phyloP scores from a whole-genome alignment of 2,888 invertebrate genomes.

The Neoascia interrupta region DNA sequence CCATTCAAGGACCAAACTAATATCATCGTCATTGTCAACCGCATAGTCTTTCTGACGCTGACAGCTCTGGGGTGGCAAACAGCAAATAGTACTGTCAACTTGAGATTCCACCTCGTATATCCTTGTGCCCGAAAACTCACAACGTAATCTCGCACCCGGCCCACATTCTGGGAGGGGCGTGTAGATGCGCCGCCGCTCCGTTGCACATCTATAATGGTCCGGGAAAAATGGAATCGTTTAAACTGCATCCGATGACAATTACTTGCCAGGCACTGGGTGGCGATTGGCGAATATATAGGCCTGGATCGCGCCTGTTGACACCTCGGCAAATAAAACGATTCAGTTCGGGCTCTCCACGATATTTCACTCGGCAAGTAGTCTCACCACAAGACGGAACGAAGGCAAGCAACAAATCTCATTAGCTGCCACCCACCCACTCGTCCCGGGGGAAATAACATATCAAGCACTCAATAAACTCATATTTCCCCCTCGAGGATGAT shows the following conservation, averaged over 20 bases:
- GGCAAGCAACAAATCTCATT: conserved; percentile 37
- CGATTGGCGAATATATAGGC: too few species aligned
- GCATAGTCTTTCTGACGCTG: conserved; percentile 34
- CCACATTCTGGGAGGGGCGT: too few species aligned
- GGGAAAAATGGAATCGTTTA: too few species aligned
- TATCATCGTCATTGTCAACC: conserved; percentile 34
- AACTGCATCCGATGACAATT: too few species aligned
- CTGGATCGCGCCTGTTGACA: conserved; percentile 62
- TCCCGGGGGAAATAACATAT: conserved; percentile 63
- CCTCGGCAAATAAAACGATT: conserved; percentile 49
- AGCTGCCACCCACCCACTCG: conserved; percentile 59
- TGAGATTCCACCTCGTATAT: conserved; percentile 16
- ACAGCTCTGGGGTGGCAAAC: too few species aligned
- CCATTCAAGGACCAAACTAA: conserved; percentile 22
- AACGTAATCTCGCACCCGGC: too few species aligned
- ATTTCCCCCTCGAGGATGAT: conserved; percentile 53
- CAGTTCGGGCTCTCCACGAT: conserved; percentile 19
- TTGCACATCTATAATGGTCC: too few species aligned
- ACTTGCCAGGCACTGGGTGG: too few species aligned
- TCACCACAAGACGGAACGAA: conserved; percentile 3
- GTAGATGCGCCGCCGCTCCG: too few species aligned
- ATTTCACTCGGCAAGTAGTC: too few species aligned
- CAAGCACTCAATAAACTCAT: conserved; percentile 69
- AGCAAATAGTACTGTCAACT: conserved; percentile 23
- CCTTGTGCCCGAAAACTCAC: conserved; percentile 37